phyloP scores from a whole-genome alignment of 1,140 invertebrate species.

The Drosophila funebris region DNA sequence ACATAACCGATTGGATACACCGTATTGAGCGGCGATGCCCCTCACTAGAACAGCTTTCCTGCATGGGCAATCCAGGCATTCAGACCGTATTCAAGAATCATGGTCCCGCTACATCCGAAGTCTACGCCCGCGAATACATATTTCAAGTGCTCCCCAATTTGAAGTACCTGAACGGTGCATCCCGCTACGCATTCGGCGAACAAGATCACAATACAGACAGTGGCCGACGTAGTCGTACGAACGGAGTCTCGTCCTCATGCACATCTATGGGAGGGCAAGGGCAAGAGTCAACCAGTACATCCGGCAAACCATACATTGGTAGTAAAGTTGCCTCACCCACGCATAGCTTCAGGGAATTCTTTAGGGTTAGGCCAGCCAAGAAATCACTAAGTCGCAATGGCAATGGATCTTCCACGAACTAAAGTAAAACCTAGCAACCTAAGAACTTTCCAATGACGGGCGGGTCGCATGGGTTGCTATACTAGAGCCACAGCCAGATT shows the following conservation, averaged over 20 bases:
- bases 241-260: conserved; percentile 33
- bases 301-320: conserved; percentile 42
- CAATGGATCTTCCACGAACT: conserved; percentile 72
- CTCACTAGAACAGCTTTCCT: conserved; percentile 67
- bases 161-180: conserved; percentile 63
- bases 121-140: conserved; percentile 54
- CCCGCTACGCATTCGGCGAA: conserved; percentile 6
- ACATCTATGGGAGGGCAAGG: conserved; percentile 45
- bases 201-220: neutral
- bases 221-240: conserved; percentile 3
- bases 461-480: neutral
- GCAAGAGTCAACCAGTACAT: conserved; percentile 60
- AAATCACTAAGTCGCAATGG: conserved; percentile 35
- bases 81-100: conserved; percentile 48
- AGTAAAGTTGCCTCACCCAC: conserved; percentile 34
- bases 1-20: conserved; percentile 75
- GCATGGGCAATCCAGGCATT: conserved; percentile 78
- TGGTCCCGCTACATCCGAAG: neutral
- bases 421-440: conserved; percentile 6
- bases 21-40: conserved; percentile 73
- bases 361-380: conserved; percentile 52
- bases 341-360: conserved; percentile 67
- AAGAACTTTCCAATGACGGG: conserved; percentile 10
- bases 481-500: neutral
- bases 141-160: conserved; percentile 63